Evolutionary conservation across 1,140 invertebrate species (phyloP).

Genomic region (Phocides pigmalion): DNA sequence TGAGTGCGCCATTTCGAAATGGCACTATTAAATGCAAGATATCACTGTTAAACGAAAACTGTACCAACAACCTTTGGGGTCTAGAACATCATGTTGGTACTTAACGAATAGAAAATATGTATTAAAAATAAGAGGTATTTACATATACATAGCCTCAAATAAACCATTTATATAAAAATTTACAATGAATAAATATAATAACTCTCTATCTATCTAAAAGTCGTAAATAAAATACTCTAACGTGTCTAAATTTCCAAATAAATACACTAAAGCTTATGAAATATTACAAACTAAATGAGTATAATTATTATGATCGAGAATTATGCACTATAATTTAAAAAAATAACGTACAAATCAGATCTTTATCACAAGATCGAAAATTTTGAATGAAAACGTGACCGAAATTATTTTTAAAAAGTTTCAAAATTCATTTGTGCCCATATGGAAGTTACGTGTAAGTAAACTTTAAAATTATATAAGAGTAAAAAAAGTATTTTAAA

Average conservation of each 20-base stretch:
- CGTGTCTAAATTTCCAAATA: conserved; percentile 54
- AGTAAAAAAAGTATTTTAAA: conserved; percentile 29
- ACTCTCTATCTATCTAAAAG: conserved; percentile 50
- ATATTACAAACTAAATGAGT: conserved; percentile 69
- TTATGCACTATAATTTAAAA: conserved; percentile 53
- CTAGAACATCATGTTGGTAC: conserved; percentile 58
- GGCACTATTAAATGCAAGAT: conserved; percentile 71
- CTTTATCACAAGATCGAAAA: conserved; percentile 31
- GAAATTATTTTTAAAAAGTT: conserved; percentile 8
- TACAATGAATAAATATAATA: conserved; percentile 73
- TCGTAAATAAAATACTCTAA: conserved; percentile 53
- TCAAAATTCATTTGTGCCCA: conserved; percentile 30
- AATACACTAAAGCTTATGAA: conserved; percentile 72
- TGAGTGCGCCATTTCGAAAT: conserved; percentile 45
- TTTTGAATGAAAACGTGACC: conserved; percentile 18
- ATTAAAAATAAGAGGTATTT: conserved; percentile 68
- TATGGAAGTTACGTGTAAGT: conserved; percentile 14
- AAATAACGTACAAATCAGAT: conserved; percentile 47
- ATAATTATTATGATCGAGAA: conserved; percentile 77
- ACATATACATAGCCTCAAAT: conserved; percentile 73
- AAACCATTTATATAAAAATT: conserved; percentile 64
- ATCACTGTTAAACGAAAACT: conserved; percentile 50
- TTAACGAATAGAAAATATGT: conserved; percentile 52
- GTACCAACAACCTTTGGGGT: conserved; percentile 17
- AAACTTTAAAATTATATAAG: conserved; percentile 21